phyloP scores from a whole-genome alignment of 2,888 invertebrate species.

The Heliconius erato region DNA sequence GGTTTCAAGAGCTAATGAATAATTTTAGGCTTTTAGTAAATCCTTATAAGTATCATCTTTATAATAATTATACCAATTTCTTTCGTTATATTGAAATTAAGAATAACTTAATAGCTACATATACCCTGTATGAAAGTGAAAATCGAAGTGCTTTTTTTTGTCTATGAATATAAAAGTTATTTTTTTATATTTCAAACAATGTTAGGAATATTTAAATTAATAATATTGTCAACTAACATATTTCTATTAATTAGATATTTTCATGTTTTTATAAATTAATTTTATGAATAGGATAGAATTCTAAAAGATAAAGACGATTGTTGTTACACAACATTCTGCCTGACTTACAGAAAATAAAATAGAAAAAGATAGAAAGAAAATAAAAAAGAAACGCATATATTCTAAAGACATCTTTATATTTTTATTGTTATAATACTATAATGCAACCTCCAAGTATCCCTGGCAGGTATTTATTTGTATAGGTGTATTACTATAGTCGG shows the following conservation, averaged over 20 bases:
- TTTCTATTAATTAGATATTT: no score
- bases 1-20: neutral
- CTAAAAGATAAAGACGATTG: neutral
- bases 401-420: neutral
- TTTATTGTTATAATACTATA: neutral
- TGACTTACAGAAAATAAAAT: neutral
- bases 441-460: constrained; percentile 59
- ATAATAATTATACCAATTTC: neutral
- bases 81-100: no score
- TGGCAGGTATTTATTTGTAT: constrained; percentile 65
- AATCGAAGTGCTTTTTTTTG: no score
- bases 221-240: neutral
- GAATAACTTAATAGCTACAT: no score
- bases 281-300: neutral
- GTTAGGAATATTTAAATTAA: neutral
- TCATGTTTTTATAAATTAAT: no score
- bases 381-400: neutral
- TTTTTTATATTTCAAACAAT: no score
- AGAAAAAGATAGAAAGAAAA: neutral
- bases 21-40: neutral
- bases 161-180: no score
- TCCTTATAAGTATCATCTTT: neutral
- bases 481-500: constrained; percentile 63
- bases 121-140: no score
- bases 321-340: neutral